A percentile compares a stretch with the other conserved stretches of the same genome.
These are phyloP conservation scores for Leptodactylus fuscus DNA, from an alignment of 2,113 vertebrate genomes.

Conservation along the genomic window DNA sequence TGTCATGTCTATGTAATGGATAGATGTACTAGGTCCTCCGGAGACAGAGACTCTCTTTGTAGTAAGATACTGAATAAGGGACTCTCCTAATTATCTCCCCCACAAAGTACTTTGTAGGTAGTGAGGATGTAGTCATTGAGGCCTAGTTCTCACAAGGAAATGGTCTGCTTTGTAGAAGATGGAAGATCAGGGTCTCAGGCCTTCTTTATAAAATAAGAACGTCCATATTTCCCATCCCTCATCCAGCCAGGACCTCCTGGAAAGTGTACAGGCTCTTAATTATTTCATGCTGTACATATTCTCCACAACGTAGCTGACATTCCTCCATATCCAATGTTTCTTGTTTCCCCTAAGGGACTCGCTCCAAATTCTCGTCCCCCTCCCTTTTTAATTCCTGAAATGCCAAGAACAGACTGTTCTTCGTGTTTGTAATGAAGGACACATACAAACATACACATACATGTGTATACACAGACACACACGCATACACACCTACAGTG, in stretches of 20 bases:
- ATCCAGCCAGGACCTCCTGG: constrained; percentile 33
- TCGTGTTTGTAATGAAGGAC: constrained; percentile 47
- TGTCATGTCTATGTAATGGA: background rate
- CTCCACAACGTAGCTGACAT: constrained; percentile 48
- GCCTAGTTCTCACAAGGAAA: background rate
- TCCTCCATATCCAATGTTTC: constrained; percentile 55
- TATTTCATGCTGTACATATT: constrained; percentile 58
- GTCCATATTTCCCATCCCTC: background rate
- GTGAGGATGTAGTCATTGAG: background rate
- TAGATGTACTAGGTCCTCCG: background rate
- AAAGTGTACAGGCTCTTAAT: constrained; percentile 49
- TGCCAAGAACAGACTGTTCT: constrained; percentile 60
- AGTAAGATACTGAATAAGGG: background rate
- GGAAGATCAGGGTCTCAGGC: too few relatives aligned
- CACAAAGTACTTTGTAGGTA: background rate
- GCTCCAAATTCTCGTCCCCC: constrained; percentile 42
- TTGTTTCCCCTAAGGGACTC: constrained; percentile 53
- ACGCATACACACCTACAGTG: constrained; percentile 2
- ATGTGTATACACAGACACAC: constrained; percentile 3
- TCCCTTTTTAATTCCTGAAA: constrained; percentile 57
- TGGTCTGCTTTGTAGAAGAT: too few relatives aligned
- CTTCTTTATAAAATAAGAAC: background rate
- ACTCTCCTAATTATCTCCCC: background rate
- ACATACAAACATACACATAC: constrained; percentile 10
- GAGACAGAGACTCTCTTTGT: background rate